Conservation (phyloP, 2,888 invertebrate genomes). For the Diabrotica balteata region DNA sequence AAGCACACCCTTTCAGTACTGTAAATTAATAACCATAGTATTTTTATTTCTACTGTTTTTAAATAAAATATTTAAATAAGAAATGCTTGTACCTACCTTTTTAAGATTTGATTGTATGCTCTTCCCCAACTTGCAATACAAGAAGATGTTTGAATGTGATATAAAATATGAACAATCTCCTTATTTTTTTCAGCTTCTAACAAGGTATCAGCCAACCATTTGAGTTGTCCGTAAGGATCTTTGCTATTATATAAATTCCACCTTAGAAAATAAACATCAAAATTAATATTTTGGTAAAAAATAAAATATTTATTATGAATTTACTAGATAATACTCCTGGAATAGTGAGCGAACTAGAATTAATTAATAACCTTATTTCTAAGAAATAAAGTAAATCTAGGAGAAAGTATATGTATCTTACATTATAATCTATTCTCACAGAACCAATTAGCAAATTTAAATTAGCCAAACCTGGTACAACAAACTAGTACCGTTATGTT, state of each 20-base stretch:
- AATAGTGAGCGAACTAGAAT: no score
- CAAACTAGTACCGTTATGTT: no score
- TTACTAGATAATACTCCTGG: slow-evolving; percentile 1
- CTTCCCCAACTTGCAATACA: slow-evolving; percentile 74
- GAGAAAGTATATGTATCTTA: no score
- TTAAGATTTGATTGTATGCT: slow-evolving; percentile 73
- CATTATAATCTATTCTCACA: no score
- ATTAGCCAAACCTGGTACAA: no score
- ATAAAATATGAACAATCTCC: slow-evolving; percentile 82
- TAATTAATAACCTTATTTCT: no score
- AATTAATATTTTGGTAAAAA: neutral
- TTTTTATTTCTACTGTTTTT: no score
- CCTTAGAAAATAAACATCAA: slow-evolving; percentile 59
- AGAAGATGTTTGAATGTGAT: slow-evolving; percentile 81
- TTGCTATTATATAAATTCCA: slow-evolving; percentile 63
- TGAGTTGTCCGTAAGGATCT: slow-evolving; percentile 79
- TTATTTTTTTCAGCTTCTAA: slow-evolving; percentile 63
- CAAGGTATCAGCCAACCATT: slow-evolving; percentile 72
- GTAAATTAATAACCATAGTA: no score
- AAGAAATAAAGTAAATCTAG: no score
- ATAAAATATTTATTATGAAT: slow-evolving; percentile 7
- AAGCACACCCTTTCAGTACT: no score
- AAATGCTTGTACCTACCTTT: slow-evolving; percentile 61
- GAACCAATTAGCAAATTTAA: no score
- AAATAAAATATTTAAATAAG: no score